phyloP scores from a whole-genome alignment of 2,888 invertebrate genomes.

The Epinotia bilunana region DNA sequence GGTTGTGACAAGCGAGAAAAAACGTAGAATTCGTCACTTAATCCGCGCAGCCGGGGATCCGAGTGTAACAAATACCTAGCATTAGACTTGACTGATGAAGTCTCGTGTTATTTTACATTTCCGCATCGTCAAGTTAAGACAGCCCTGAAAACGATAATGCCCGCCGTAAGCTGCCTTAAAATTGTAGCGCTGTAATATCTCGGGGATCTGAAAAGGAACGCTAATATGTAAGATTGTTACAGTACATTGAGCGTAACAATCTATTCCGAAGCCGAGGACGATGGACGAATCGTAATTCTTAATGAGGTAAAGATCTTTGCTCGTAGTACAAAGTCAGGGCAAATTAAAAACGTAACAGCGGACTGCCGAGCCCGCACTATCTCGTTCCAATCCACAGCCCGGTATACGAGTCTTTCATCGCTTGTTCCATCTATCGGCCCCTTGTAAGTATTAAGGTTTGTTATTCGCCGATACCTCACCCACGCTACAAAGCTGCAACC shows the following conservation, averaged over 20 bases:
- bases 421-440: conserved; percentile 25
- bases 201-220: conserved; percentile 46
- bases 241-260: conserved; percentile 66
- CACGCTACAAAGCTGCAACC: conserved; percentile 72
- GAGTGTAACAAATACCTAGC: conserved; percentile 73
- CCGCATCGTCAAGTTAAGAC: conserved; percentile 33
- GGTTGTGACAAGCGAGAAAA: conserved; percentile 75
- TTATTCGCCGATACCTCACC: conserved; percentile 54
- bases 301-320: conserved; percentile 64
- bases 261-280: conserved; percentile 53
- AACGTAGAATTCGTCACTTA: conserved; percentile 81
- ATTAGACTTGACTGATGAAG: conserved; percentile 70
- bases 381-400: conserved; percentile 9
- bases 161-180: conserved; percentile 10
- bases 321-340: conserved; percentile 49
- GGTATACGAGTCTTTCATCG: conserved; percentile 31
- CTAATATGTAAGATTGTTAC: conserved; percentile 61
- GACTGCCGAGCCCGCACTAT: conserved; percentile 25
- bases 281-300: conserved; percentile 59
- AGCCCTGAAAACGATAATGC: conserved; percentile 25
- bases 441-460: conserved; percentile 40
- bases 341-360: conserved; percentile 51
- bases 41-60: conserved; percentile 67
- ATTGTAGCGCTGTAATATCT: conserved; percentile 16
- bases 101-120: conserved; percentile 47